A percentile compares a stretch with the other conserved stretches of the same genome.
Conservation (phyloP, 2,113 vertebrate species). For the Danio rerio region GRCz12tu NC_133194.1:21534001-21534500, state of each 20-base stretch:
- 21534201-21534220: constrained; percentile 52
- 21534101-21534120: no score
- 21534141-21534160: neutral
- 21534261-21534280: constrained; percentile 27
- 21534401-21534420: neutral
- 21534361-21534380: neutral
- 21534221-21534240: constrained; percentile 50
- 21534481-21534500: no score
- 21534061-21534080: no score
- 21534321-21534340: constrained; percentile 29
- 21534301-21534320: constrained; percentile 43
- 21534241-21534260: constrained; percentile 44
- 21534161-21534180: constrained; percentile 7
- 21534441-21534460: no score
- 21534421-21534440: neutral
- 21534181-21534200: constrained; percentile 50
- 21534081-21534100: neutral
- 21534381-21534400: neutral
- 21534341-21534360: neutral
- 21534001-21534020: no score
- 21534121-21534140: neutral
- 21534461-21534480: no score
- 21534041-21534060: no score
- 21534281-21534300: constrained; percentile 23
- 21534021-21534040: no score